These are phyloP conservation scores for Cuculus canorus DNA, from an alignment of 2,797 vertebrate species.

Conservation along the genomic window DNA sequence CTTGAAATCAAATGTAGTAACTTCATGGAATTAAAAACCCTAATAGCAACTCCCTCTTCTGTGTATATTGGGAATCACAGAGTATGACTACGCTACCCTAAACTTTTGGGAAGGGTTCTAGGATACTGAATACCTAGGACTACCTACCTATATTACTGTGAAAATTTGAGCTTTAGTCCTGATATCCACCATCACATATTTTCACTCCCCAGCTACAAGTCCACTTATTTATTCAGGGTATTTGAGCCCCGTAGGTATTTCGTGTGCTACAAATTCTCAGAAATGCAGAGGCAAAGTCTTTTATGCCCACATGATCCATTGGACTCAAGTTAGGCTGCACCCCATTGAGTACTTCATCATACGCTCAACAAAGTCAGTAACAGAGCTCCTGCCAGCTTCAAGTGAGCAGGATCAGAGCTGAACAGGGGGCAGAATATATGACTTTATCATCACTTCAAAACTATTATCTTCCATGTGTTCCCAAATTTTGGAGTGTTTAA, in stretches of 20 bases:
- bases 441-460: neutral
- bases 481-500: neutral
- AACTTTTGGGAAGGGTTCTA: neutral
- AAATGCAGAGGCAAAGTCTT: neutral
- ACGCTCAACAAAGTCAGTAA: neutral
- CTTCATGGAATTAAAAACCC: neutral
- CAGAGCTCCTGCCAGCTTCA: neutral
- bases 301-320: neutral
- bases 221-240: rapidly evolving
- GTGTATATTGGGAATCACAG: slow-evolving; percentile 45
- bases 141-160: too few relatives aligned
- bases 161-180: neutral
- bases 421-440: neutral
- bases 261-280: neutral
- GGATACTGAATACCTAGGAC: neutral
- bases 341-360: neutral
- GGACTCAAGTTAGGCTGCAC: neutral
- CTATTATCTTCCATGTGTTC: neutral
- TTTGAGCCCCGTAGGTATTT: neutral
- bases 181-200: neutral
- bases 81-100: too few relatives aligned
- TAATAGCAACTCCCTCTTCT: slow-evolving; percentile 69
- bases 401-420: neutral
- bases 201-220: neutral
- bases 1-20: neutral